Base-by-base conservation (phyloP, 2,797 vertebrate species). In the Muscicapa comitata region DNA sequence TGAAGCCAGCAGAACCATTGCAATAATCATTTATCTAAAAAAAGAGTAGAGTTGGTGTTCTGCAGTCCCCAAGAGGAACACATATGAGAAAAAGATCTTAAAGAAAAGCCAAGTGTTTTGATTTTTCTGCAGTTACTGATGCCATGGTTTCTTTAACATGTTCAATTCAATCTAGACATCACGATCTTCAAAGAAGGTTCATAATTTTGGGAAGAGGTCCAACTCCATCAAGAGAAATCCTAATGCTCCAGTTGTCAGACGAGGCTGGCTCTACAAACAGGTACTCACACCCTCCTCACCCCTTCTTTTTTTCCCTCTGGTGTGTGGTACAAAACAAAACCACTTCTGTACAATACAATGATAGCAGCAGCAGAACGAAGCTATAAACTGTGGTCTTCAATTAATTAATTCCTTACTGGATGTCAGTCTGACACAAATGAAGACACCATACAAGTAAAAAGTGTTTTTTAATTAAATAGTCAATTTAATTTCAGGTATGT, bases 211-310 rank as follows among this genome's bases (percentile, higher is more conserved):
- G 28, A 99, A 99, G 97, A 98, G 99, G 79, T 99, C 99, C 19
- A 99, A 99, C 97, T 99, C 99, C 67, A 99, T 99, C 95, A 99
- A 99, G 97, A 98, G 99, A 92, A 99, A 99, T 94, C 99, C 99
- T 26, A 98, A 98, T 59, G 99, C 99, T 16, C 99, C 99, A 2
- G 98, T 99, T 57, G 97, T 99, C 63, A 99, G 98, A 94, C 98
- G 98, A 77, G 99, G 98, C 96, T 99, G 99, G 99, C 99, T 99
- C 96, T 99, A 99, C 97, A 99, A 99, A 97, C 99, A 99, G 99
- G 99, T 99, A 98, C 19, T 85, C 21, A 92, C 13, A 20, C 57
- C 14, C 50, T 73, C 35, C 70, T 51, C 33, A 61, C 4, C 4
- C 4, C 3, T 42, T 6, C 23, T 19, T 31, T 23, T 15, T 10